Percentiles rank a stretch among this genome's conserved stretches.
Conservation (phyloP, 2,113 vertebrate species). For the Astatoreochromis straeleni region DNA sequence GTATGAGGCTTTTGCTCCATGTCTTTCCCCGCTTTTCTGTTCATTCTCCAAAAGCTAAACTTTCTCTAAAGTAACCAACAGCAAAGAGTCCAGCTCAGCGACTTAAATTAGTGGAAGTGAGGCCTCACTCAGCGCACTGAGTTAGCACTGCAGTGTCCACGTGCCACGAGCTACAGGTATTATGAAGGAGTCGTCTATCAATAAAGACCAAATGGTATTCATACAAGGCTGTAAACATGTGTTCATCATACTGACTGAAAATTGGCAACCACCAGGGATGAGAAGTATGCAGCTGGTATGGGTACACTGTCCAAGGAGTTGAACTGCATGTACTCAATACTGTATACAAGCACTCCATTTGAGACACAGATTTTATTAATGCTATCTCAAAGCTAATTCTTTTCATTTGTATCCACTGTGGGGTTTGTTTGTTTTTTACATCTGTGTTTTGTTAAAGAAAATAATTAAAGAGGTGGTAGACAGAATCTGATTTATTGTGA, state of each 20-base stretch:
- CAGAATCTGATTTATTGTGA: not conserved
- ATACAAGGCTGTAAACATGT: not conserved
- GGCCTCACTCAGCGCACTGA: not conserved
- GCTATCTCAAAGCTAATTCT: not conserved
- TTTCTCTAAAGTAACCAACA: not conserved
- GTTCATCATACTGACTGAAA: not conserved
- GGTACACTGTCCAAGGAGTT: not conserved
- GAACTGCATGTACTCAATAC: not conserved
- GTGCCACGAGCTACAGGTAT: not conserved
- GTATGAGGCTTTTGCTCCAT: not conserved
- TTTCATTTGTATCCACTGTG: not conserved
- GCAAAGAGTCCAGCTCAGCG: not conserved
- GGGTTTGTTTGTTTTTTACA: accelerated
- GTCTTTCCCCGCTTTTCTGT: not conserved
- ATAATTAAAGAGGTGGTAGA: not conserved
- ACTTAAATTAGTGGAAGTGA: not conserved
- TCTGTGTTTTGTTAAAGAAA: not conserved
- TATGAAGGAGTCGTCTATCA: not conserved
- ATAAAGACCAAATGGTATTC: not conserved
- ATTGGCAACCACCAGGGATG: not conserved
- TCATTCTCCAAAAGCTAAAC: not conserved
- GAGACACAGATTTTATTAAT: not conserved
- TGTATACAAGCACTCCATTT: not conserved
- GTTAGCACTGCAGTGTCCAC: not conserved
- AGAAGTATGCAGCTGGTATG: not conserved